Percentiles rank a stretch among this genome's conserved stretches.
Conservation (phyloP, 2,888 invertebrate genomes). For the Eilema sororculum region DNA sequence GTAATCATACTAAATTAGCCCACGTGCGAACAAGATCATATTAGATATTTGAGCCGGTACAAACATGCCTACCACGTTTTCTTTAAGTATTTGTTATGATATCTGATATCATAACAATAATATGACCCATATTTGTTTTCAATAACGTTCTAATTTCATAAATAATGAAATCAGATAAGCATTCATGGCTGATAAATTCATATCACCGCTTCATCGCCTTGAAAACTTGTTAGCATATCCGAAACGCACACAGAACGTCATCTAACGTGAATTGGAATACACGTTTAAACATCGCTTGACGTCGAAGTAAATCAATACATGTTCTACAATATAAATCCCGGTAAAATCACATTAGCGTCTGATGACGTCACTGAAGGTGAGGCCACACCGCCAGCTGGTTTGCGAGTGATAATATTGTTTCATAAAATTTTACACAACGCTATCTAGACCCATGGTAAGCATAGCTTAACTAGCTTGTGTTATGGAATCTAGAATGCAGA, state of each 20-base stretch:
- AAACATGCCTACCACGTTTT: no score
- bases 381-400: no score
- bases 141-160: neutral
- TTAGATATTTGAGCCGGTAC: no score
- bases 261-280: neutral
- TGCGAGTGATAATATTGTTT: no score
- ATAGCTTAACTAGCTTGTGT: no score
- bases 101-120: neutral
- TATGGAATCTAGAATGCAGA: no score
- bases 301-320: conserved; percentile 47
- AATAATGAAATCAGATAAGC: neutral
- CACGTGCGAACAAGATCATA: no score
- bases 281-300: neutral
- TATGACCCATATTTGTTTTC: neutral
- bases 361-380: conserved; percentile 45
- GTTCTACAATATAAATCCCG: conserved; percentile 55
- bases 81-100: neutral
- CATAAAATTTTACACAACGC: no score
- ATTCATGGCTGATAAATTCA: no score
- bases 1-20: no score
- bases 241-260: neutral
- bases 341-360: conserved; percentile 65
- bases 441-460: no score
- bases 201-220: neutral
- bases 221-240: neutral